Percentiles rank a stretch among this genome's conserved stretches.
Evolutionary conservation across 2,113 vertebrate species (phyloP).

Genomic region (Trematocara nigrifrons): DNA sequence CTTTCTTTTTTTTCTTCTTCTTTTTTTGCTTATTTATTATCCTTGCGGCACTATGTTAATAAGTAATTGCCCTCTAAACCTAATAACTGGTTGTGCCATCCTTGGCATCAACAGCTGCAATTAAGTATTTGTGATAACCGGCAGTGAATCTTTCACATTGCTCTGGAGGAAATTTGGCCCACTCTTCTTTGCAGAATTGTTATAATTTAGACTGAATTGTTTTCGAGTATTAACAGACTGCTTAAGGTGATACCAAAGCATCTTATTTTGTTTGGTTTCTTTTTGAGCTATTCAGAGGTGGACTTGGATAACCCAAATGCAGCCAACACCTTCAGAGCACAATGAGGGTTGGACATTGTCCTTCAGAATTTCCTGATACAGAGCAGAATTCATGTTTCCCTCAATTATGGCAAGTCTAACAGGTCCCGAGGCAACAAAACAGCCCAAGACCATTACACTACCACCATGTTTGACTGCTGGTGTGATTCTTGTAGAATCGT

Average conservation of each 20-base stretch:
- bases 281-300: background rate
- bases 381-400: background rate
- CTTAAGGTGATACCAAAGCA: background rate
- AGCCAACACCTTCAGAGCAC: background rate
- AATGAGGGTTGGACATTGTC: background rate
- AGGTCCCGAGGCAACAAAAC: background rate
- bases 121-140: background rate
- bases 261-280: background rate
- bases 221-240: background rate
- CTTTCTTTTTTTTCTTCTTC: rapidly evolving
- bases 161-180: background rate
- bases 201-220: background rate
- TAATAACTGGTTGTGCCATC: background rate
- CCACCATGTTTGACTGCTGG: background rate
- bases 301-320: background rate
- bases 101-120: background rate
- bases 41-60: background rate
- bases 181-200: background rate
- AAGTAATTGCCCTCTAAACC: background rate
- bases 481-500: background rate
- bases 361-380: background rate
- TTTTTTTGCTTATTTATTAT: background rate
- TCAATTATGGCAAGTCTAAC: background rate
- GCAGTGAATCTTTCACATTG: background rate
- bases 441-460: background rate